Base-by-base conservation (phyloP, 2,797 vertebrate species). In the Pristis pectinata region DNA sequence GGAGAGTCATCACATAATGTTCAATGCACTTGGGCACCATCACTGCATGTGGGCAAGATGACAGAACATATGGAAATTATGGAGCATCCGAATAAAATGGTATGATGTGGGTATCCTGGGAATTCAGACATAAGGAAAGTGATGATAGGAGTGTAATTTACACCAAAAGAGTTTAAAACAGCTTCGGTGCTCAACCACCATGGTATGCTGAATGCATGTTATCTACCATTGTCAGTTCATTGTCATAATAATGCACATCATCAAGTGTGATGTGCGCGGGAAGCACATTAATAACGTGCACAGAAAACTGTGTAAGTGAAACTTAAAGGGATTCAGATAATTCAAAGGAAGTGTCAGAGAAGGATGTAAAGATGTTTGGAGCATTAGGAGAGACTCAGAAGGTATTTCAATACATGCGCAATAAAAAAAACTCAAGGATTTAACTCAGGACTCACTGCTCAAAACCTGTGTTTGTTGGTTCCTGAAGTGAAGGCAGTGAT, bases 11-110 rank as follows among this genome's bases (percentile, higher is more conserved):
- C 64, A 67, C n/a, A 67, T 24, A 67, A n/a, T 91, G 37, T 91
- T 41, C 59, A 67, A 37, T 41, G 87, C n/a, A 91, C n/a, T 91
- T 91, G 87, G 87, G 87, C 59, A 91, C n/a, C 61, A 91, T 91
- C 87, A 91, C 87, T 91, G n/a, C 2, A 9, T 64, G n/a, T 64
- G 87, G n/a, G 56, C 34, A 89, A 89, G 34, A 61, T 89, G 53
- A 91, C 7, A 3, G 41, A 22, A 41, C n/a, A 91, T 41, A 41
- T 67, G 59, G 61, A 91, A 64, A 61, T 61, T 11, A 89, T 17
- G 17, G 34, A 64, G 56, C 85, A 61, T 64, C 56, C 2, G 56
- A 89, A 61, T 59, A 64, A 61, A 89, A 89, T 89, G n/a, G 59
- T 64, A 37, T 89, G 56, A 91, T 41, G 59, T 41, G 59, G n/a